These are phyloP conservation scores for Xestia ashworthii DNA, from an alignment of 2,888 invertebrate genomes.

Conservation along the genomic window DNA sequence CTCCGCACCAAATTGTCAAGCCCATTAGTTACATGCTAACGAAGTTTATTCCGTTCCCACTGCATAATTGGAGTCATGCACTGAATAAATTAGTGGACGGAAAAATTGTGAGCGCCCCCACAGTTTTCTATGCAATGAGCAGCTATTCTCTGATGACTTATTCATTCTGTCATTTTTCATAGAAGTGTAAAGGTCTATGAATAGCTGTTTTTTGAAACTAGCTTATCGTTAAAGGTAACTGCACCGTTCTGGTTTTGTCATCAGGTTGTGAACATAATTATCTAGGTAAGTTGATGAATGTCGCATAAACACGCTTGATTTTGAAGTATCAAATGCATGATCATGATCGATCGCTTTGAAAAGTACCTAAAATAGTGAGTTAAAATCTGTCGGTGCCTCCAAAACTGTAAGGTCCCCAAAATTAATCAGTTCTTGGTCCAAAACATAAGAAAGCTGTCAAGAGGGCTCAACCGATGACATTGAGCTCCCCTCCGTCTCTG, in stretches of 20 bases:
- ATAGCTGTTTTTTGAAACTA: not conserved
- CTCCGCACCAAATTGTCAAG: conserved; percentile 74
- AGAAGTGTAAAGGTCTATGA: not conserved
- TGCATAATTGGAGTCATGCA: conserved; percentile 83
- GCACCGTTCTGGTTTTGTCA: not conserved
- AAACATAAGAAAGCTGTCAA: conserved; percentile 26
- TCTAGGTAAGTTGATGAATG: not conserved
- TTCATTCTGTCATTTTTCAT: conserved; percentile 19
- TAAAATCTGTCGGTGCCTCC: not conserved
- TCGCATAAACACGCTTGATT: not conserved
- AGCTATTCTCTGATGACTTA: conserved; percentile 16
- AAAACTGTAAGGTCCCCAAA: not conserved
- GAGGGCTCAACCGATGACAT: conserved; percentile 40
- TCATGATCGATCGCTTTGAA: not conserved
- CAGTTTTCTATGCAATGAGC: conserved; percentile 39
- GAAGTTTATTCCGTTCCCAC: conserved; percentile 83
- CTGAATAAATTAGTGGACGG: conserved; percentile 79
- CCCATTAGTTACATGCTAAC: conserved; percentile 84
- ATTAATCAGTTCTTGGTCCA: conserved; percentile 16
- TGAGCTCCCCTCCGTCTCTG: conserved; percentile 33
- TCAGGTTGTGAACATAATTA: not conserved
- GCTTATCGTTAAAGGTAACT: not conserved
- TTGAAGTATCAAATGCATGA: not conserved
- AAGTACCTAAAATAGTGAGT: not conserved
- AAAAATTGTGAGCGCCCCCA: conserved; percentile 46